Evolutionary conservation across 2,797 vertebrate genomes (phyloP).

Genomic region (Lepus oiostolus): DNA sequence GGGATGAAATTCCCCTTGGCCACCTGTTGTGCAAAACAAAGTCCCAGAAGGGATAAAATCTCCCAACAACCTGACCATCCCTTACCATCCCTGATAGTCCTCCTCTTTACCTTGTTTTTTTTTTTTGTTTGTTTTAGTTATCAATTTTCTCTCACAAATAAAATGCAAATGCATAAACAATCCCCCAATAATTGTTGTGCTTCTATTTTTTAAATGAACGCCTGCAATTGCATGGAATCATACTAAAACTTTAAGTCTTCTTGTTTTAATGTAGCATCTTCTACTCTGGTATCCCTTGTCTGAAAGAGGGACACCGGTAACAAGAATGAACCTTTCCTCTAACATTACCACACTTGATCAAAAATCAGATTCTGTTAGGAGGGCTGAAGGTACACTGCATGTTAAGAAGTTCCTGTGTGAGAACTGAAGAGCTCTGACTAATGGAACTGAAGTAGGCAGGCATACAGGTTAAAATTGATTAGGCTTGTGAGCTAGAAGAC

Average conservation of each 20-base stretch:
- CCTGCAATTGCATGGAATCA: conserved; percentile 60
- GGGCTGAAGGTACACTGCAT: background rate
- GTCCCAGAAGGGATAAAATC: background rate
- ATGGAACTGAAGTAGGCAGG: too few species aligned
- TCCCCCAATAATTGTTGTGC: conserved; percentile 69
- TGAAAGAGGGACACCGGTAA: conserved; percentile 65
- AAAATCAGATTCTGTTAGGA: background rate
- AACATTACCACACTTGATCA: conserved; percentile 31
- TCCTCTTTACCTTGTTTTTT: conserved; percentile 6
- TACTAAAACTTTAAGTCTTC: conserved; percentile 48
- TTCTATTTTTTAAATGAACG: conserved; percentile 79
- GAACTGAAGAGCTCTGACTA: background rate
- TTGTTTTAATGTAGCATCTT: conserved; percentile 34
- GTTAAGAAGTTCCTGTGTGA: background rate
- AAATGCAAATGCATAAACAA: conserved; percentile 63
- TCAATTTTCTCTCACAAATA: conserved; percentile 55
- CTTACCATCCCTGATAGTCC: conserved; percentile 32
- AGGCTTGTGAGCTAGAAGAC: too few species aligned
- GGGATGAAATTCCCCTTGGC: background rate
- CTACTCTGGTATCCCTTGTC: conserved; percentile 7
- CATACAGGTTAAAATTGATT: too few species aligned
- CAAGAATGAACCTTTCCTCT: conserved; percentile 20
- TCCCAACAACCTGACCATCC: background rate
- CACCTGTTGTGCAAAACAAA: conserved; percentile 61
- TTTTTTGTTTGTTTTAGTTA: conserved; percentile 34